Percentiles rank a stretch among this genome's conserved stretches.
Evolutionary conservation across 2,113 vertebrate genomes (phyloP).

Genomic region (Sigmodon hispidus): DNA sequence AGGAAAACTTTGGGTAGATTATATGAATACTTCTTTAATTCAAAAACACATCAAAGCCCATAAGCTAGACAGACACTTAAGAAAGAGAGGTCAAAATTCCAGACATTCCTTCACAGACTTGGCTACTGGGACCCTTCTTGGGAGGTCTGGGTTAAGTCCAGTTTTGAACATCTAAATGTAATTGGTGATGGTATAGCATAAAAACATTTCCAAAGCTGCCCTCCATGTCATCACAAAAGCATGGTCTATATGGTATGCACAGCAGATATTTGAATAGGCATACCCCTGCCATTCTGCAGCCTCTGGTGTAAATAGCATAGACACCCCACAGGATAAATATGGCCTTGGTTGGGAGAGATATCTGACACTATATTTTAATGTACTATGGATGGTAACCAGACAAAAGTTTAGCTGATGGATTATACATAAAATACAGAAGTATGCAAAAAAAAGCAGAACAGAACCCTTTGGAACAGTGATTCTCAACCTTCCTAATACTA

Average conservation of each 20-base stretch:
- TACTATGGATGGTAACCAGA: not conserved
- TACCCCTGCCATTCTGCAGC: not conserved
- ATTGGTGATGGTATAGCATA: not conserved
- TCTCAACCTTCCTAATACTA: not conserved
- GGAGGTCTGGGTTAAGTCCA: constrained; percentile 54
- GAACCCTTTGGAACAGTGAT: not conserved
- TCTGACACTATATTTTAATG: not conserved
- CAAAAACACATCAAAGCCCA: constrained; percentile 57
- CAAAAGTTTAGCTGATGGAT: not conserved
- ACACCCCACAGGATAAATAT: not conserved
- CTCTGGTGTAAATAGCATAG: not conserved
- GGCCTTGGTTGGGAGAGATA: not conserved
- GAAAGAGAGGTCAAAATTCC: constrained; percentile 46
- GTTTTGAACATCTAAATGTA: not conserved
- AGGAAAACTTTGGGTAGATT: not conserved
- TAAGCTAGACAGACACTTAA: constrained; percentile 50
- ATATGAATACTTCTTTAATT: constrained; percentile 22
- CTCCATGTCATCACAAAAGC: constrained; percentile 22
- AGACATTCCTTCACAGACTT: constrained; percentile 1
- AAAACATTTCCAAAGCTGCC: not conserved
- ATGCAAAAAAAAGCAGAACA: not conserved
- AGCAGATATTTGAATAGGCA: constrained; percentile 26
- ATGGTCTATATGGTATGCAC: not conserved
- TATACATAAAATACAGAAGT: not conserved
- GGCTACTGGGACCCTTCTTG: constrained; percentile 43